Percentiles rank a stretch among this genome's conserved stretches.
These are phyloP conservation scores for Limnephilus rhombicus DNA, from an alignment of 2,888 invertebrate genomes.

Conservation along the genomic window DNA sequence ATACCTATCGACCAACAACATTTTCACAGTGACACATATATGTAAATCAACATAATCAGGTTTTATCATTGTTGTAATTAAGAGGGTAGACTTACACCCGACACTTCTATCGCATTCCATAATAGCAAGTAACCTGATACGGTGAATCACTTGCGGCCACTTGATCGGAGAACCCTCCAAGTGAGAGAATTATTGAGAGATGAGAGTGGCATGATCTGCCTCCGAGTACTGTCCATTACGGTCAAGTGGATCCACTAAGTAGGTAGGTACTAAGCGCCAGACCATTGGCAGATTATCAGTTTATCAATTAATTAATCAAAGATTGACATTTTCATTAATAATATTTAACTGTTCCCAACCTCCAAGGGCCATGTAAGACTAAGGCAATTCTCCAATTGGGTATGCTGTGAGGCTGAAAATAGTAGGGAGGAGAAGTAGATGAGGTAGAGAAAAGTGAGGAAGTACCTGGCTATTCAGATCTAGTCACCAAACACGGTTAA, in stretches of 20 bases:
- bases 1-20: no score
- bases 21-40: not conserved
- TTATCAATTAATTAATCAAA: not conserved
- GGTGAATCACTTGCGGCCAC: conserved; percentile 30
- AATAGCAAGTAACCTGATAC: conserved; percentile 14
- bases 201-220: not conserved
- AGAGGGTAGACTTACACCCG: not conserved
- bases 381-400: no score
- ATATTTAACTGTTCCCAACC: no score
- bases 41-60: not conserved
- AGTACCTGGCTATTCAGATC: no score
- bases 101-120: not conserved
- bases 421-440: no score
- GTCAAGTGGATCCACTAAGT: conserved; percentile 18
- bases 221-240: conserved; percentile 17
- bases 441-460: no score
- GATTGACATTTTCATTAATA: not conserved
- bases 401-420: no score
- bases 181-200: not conserved
- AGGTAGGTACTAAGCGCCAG: conserved; percentile 8
- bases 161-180: conserved; percentile 27
- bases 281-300: conserved; percentile 21
- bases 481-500: no score
- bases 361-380: no score
- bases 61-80: not conserved